phyloP scores from a whole-genome alignment of 1,140 invertebrate genomes.

The Chelonus insularis region DNA sequence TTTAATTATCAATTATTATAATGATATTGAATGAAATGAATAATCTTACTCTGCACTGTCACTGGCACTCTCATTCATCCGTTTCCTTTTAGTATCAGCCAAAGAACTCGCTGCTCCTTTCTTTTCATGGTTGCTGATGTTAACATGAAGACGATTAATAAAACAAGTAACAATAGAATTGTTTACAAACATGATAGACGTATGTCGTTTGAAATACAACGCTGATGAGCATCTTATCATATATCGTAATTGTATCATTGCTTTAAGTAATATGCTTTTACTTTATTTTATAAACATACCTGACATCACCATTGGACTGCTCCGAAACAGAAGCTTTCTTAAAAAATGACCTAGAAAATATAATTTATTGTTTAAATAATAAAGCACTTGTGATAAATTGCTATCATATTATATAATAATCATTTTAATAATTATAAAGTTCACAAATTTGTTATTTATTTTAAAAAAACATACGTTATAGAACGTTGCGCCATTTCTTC shows the following conservation, averaged over 20 bases:
- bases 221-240: constrained; percentile 2
- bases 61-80: no score
- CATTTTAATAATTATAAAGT: background rate
- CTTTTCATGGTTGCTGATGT: no score
- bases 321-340: constrained; percentile 24
- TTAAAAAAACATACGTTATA: constrained; percentile 40
- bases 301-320: constrained; percentile 21
- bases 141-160: constrained; percentile 37
- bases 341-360: constrained; percentile 35
- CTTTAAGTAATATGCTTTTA: constrained; percentile 16
- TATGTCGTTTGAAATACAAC: background rate
- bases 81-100: no score
- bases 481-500: constrained; percentile 43
- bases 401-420: constrained; percentile 2
- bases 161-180: constrained; percentile 25
- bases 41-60: no score
- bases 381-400: background rate
- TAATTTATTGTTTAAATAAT: background rate
- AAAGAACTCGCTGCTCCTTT: no score
- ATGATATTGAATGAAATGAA: no score
- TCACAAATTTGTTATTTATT: background rate
- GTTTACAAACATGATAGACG: background rate
- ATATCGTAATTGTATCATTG: constrained; percentile 30
- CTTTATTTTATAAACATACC: constrained; percentile 30
- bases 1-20: no score